These are phyloP conservation scores for Somateria mollissima DNA, from an alignment of 2,797 vertebrate species.

Conservation along the genomic window DNA sequence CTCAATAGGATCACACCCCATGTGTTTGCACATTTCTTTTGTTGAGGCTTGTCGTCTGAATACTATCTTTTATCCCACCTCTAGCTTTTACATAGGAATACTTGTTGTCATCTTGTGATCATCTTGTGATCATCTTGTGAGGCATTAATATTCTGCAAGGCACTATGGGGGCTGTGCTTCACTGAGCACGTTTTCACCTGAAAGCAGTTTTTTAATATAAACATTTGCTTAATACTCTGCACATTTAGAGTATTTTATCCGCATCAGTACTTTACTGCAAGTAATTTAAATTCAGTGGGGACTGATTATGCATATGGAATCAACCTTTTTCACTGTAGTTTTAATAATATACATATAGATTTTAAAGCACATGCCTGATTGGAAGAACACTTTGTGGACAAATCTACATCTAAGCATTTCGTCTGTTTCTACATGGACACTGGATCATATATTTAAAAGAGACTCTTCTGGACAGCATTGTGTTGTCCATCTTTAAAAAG, in stretches of 20 bases:
- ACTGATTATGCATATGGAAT: constrained; percentile 76
- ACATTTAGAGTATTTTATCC: constrained; percentile 79
- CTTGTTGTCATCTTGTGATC: constrained; percentile 71
- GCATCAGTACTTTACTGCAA: constrained; percentile 70
- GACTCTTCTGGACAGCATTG: constrained; percentile 22
- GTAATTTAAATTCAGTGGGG: constrained; percentile 79
- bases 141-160: constrained; percentile 77
- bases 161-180: constrained; percentile 68
- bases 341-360: constrained; percentile 71
- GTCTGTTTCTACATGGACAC: constrained; percentile 13
- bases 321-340: constrained; percentile 62
- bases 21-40: constrained; percentile 52
- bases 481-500: constrained; percentile 33
- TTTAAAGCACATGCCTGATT: constrained; percentile 65
- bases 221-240: constrained; percentile 83
- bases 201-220: constrained; percentile 80
- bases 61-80: constrained; percentile 60
- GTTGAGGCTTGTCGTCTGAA: constrained; percentile 51
- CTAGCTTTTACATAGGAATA: constrained; percentile 17
- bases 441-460: constrained; percentile 36
- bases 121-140: constrained; percentile 61
- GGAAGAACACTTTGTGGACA: constrained; percentile 64
- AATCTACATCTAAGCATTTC: constrained; percentile 45
- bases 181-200: constrained; percentile 73
- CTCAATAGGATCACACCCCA: constrained; percentile 52